phyloP scores from a whole-genome alignment of 2,888 invertebrate species.

The Girardia tigrina region DNA sequence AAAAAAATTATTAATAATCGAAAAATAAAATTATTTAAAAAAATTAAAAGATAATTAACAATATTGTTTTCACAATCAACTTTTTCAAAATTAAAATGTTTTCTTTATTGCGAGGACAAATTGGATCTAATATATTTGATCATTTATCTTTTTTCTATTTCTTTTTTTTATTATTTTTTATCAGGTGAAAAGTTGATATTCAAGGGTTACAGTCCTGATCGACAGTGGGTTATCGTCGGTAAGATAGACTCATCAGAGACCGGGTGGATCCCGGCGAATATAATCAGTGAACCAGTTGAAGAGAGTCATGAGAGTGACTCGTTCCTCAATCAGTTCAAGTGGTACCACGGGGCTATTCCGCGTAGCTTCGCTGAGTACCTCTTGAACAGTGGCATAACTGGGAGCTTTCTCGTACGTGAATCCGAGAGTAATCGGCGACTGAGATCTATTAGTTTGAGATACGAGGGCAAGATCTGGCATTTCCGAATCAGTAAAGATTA shows the following conservation, averaged over 20 bases:
- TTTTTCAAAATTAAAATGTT: no score
- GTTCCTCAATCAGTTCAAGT: constrained; percentile 31
- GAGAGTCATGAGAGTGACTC: not conserved
- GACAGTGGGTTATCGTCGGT: constrained; percentile 26
- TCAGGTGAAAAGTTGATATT: constrained; percentile 30
- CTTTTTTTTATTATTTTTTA: no score
- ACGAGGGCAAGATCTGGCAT: constrained; percentile 86
- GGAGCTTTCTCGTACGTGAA: constrained; percentile 83
- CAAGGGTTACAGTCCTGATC: constrained; percentile 2
- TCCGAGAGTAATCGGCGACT: constrained; percentile 79
- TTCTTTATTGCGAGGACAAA: no score
- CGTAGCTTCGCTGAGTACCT: constrained; percentile 88
- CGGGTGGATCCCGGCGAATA: constrained; percentile 32
- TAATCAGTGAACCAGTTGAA: constrained; percentile 16
- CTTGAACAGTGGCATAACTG: constrained; percentile 85
- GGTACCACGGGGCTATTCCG: constrained; percentile 74
- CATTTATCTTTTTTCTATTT: no score
- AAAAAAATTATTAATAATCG: no score
- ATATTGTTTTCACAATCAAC: no score
- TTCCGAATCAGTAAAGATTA: constrained; percentile 81
- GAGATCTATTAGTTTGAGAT: constrained; percentile 69
- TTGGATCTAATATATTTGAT: no score
- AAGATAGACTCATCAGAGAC: not conserved
- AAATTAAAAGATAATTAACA: no score
- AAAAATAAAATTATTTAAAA: no score